A percentile compares a stretch with the other conserved stretches of the same genome.
These are phyloP conservation scores for Sisyra nigra DNA, from an alignment of 2,888 invertebrate genomes.

Conservation along the genomic window DNA sequence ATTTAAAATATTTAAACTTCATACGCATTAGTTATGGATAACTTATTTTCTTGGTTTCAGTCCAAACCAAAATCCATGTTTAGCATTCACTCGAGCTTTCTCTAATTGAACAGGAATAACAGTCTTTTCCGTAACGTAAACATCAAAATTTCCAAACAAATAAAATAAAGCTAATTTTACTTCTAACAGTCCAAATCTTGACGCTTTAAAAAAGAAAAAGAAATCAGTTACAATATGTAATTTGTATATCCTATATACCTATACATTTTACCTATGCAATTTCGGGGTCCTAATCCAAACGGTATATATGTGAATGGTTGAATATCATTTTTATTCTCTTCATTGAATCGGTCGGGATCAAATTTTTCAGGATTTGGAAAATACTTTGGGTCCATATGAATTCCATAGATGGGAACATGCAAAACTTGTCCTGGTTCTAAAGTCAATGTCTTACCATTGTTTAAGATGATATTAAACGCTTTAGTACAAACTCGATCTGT, in stretches of 20 bases:
- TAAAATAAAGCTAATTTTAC: constrained; percentile 23
- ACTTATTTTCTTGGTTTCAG: constrained; percentile 13
- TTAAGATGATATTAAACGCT: constrained; percentile 26
- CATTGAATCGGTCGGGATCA: constrained; percentile 32
- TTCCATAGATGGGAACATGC: constrained; percentile 21
- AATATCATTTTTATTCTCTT: constrained; percentile 29
- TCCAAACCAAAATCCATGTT: constrained; percentile 19
- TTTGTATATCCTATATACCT: too few species aligned
- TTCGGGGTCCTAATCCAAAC: constrained; percentile 26
- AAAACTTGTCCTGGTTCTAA: constrained; percentile 21
- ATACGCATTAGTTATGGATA: too few species aligned
- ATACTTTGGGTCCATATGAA: constrained; percentile 27
- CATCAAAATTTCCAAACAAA: constrained; percentile 19
- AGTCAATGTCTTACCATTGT: background rate
- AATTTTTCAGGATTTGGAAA: constrained; percentile 34
- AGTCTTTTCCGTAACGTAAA: constrained; percentile 18
- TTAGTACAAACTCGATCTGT: constrained; percentile 34
- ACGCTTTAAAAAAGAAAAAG: too few species aligned
- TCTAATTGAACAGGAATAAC: constrained; percentile 19
- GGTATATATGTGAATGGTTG: constrained; percentile 31
- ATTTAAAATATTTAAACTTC: too few species aligned
- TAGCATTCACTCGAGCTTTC: constrained; percentile 12
- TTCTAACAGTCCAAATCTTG: constrained; percentile 22
- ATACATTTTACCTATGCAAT: constrained; percentile 18
- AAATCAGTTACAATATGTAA: too few species aligned